These are phyloP conservation scores for Delichon dasypus DNA, from an alignment of 2,797 vertebrate species.

Conservation along the genomic window DNA sequence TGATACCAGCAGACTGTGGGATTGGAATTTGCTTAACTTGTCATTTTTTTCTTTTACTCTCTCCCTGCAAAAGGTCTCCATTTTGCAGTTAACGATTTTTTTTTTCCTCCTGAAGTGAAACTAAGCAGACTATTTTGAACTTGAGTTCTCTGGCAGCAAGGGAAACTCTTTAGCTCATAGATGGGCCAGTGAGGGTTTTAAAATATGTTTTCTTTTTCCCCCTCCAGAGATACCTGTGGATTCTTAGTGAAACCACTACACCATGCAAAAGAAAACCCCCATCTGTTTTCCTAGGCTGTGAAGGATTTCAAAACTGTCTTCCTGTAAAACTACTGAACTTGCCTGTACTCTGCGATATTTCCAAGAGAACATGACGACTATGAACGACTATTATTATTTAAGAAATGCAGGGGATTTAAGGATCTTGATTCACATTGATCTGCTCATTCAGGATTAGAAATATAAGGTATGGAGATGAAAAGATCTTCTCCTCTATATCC, in stretches of 20 bases:
- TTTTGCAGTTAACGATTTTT: background rate
- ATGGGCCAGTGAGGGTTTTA: background rate
- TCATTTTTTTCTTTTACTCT: background rate
- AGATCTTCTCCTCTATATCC: background rate
- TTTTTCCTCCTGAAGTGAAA: background rate
- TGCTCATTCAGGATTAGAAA: background rate
- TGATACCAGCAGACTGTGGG: background rate
- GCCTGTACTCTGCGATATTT: background rate
- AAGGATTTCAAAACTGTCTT: background rate
- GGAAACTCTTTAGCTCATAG: background rate
- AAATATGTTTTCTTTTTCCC: background rate
- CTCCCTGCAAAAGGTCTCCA: background rate
- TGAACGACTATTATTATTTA: background rate
- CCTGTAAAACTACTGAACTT: background rate
- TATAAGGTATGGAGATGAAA: background rate
- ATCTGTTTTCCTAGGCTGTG: background rate
- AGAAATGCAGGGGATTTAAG: conserved; percentile 1
- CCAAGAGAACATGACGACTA: background rate
- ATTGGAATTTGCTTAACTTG: conserved; percentile 23
- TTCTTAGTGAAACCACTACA: background rate
- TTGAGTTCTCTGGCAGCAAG: background rate
- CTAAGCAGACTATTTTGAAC: background rate
- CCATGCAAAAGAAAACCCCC: background rate
- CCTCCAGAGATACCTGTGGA: background rate
- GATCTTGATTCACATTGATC: background rate